Percentiles rank a stretch among this genome's conserved stretches.
Conservation (phyloP, 1,140 invertebrate genomes). For the Metopolophium dirhodum region DNA sequence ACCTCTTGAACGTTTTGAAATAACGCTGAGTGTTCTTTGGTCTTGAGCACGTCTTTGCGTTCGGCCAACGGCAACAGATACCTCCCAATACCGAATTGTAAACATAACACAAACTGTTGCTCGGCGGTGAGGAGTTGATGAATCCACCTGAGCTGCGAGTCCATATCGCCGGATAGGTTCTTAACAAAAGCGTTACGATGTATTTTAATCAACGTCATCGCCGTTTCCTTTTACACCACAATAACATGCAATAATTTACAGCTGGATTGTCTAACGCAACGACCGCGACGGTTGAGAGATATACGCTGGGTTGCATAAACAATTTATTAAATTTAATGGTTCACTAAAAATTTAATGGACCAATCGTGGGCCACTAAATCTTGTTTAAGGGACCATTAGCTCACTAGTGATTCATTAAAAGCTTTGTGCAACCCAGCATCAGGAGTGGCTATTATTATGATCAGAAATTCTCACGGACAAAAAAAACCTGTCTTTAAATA, state of each 20-base stretch:
- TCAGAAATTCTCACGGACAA: background rate
- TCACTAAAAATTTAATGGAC: too few species aligned
- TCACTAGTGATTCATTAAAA: too few species aligned
- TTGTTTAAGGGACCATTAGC: too few species aligned
- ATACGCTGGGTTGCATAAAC: too few species aligned
- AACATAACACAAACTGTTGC: conserved; percentile 74
- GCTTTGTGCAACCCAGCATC: too few species aligned
- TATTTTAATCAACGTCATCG: background rate
- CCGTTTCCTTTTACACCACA: background rate
- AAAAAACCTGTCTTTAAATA: too few species aligned
- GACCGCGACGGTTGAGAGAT: too few species aligned
- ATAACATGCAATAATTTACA: background rate
- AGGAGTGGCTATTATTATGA: background rate
- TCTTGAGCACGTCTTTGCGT: conserved; percentile 74
- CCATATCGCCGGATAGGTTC: conserved; percentile 45
- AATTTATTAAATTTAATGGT: too few species aligned
- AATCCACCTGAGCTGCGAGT: conserved; percentile 60
- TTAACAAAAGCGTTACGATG: background rate
- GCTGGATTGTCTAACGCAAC: background rate
- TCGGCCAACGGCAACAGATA: conserved; percentile 76
- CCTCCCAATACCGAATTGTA: conserved; percentile 77
- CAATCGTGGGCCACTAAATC: too few species aligned
- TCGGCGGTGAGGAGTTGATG: conserved; percentile 69
- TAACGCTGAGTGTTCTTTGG: conserved; percentile 75
- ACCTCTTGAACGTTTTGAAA: conserved; percentile 86